These are phyloP conservation scores for Platichthys flesus DNA, from an alignment of 2,113 vertebrate species.

Conservation along the genomic window DNA sequence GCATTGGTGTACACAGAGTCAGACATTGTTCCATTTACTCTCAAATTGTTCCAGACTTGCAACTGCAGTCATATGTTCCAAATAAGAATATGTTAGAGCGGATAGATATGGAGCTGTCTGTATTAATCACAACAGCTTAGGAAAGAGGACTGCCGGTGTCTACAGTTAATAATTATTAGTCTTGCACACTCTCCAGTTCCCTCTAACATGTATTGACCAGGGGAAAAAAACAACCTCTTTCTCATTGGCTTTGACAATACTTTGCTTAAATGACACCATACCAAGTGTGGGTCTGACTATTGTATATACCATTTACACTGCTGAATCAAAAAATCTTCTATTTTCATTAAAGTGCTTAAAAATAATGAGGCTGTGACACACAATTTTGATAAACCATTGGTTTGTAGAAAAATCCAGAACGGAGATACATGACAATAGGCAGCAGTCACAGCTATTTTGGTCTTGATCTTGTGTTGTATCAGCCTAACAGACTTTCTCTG, in stretches of 20 bases:
- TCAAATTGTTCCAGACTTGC: not conserved
- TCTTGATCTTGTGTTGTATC: not conserved
- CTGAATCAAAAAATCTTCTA: not conserved
- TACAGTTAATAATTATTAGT: too few species aligned
- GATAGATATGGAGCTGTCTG: not conserved
- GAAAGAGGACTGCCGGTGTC: too few species aligned
- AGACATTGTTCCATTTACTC: not conserved
- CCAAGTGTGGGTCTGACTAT: not conserved
- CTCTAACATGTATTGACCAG: not conserved
- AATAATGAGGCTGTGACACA: not conserved
- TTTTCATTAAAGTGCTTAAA: not conserved
- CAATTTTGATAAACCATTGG: not conserved
- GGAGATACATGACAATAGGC: not conserved
- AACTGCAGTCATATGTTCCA: not conserved
- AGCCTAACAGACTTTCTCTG: slow-evolving; percentile 42
- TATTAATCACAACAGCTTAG: too few species aligned
- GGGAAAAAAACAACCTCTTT: not conserved
- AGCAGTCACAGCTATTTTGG: slow-evolving; percentile 12
- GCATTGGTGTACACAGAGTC: too few species aligned
- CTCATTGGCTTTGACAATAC: not conserved
- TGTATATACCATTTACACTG: too few species aligned
- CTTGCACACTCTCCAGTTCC: not conserved
- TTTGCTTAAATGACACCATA: not conserved
- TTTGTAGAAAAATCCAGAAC: not conserved
- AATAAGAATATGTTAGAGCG: not conserved